These are phyloP conservation scores for Adelognathus sp. DNA, from an alignment of 2,888 invertebrate genomes.

Conservation along the genomic window DNA sequence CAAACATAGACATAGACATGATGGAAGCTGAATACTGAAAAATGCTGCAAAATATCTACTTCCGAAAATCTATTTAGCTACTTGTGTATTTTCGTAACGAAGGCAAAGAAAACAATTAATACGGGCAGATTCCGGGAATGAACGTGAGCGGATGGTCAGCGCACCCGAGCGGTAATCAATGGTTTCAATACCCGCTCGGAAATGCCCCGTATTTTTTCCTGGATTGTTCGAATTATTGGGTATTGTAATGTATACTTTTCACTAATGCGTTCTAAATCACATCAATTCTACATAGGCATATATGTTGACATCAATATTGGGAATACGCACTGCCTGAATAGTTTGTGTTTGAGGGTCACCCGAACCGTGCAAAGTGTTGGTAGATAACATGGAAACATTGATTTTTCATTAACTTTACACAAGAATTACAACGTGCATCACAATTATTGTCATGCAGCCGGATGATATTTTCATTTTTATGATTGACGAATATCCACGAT, in stretches of 20 bases:
- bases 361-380: slow-evolving; percentile 41
- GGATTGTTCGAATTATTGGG: too few relatives aligned
- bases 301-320: neutral
- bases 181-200: too few relatives aligned
- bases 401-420: slow-evolving; percentile 5
- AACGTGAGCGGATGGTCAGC: too few relatives aligned
- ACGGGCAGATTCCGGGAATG: too few relatives aligned
- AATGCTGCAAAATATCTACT: too few relatives aligned
- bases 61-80: too few relatives aligned
- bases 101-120: too few relatives aligned
- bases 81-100: too few relatives aligned
- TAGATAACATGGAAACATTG: slow-evolving; percentile 25
- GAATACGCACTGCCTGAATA: slow-evolving; percentile 53
- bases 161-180: too few relatives aligned
- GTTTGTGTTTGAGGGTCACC: slow-evolving; percentile 42
- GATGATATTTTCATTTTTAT: neutral
- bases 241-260: neutral
- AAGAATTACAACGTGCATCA: neutral
- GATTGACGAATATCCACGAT: neutral
- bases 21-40: too few relatives aligned
- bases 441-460: neutral
- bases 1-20: too few relatives aligned
- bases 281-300: neutral
- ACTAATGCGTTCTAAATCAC: neutral
- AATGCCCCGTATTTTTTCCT: neutral